Base-by-base conservation (phyloP, 1,140 invertebrate genomes). In the Drosophila leontia region DNA sequence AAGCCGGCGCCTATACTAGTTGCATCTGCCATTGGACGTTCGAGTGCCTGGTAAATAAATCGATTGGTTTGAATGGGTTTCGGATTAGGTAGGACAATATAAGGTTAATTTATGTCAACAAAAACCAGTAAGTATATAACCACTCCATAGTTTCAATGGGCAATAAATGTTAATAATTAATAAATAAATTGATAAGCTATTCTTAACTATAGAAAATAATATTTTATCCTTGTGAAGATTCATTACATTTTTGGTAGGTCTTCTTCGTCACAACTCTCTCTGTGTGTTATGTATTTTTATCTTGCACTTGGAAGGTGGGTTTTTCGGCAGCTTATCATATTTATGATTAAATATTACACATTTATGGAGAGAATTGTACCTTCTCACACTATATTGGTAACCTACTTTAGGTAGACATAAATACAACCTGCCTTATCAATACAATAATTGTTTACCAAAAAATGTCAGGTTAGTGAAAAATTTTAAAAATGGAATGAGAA, bases 31-130 rank as follows among this genome's bases (percentile, higher is more conserved):
- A 17, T 62, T 50, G 47, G n/a, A 17, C 44, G 13, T 48, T 50
- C 13, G 42, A 78, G 69, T 80, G 82, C n/a, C 59, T 48, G 55
- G 58, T 63, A 82, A 79, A 86, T 61, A 79, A 55, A 42, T 78
- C 41, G 44, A 50, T 63, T 15, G 13, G 3, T 37, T 23, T 53
- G 47, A 23, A 51, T 58, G 23, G 47, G 13, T 13, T 45, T 11
- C 19, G 39, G 37, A 44, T 74, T 48, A 75, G 59, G 37, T 69
- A 3, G 26, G 23, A 47, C 26, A 23, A 55, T n/a, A 47, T 37
- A 35, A 67, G 45, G 60, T 53, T 32, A 23, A 35, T 6, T 35
- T 45, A 37, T 12, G 47, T 37, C 32, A 47, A 56, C 13, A n/a
- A 34, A 32, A 55, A 7, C n/a, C 5, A 11, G 9, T 29, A 12